Percentiles rank a stretch among this genome's conserved stretches.
Evolutionary conservation across 2,797 vertebrate genomes (phyloP).

Genomic region (Triplophysa yarkandensis): DNA sequence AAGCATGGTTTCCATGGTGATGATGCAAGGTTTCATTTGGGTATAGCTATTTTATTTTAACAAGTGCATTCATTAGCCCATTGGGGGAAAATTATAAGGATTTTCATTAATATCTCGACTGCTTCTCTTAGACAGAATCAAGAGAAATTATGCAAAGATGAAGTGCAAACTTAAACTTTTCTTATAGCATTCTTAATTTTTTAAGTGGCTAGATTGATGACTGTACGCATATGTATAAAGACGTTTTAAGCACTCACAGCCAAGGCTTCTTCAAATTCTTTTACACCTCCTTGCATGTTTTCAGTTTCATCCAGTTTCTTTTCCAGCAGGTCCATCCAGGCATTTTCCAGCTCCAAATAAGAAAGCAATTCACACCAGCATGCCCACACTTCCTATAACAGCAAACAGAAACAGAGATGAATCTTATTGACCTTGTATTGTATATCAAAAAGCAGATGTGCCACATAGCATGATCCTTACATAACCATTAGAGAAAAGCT

Average conservation of each 20-base stretch:
- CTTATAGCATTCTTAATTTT: not conserved
- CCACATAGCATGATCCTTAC: not conserved
- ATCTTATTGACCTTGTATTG: no score
- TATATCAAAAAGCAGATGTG: not conserved
- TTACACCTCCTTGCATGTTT: constrained; percentile 81
- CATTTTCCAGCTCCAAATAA: constrained; percentile 91
- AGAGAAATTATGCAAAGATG: not conserved
- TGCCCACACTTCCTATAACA: constrained; percentile 91
- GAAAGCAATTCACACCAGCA: constrained; percentile 92
- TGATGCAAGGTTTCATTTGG: not conserved
- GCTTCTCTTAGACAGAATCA: not conserved
- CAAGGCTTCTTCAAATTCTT: constrained; percentile 86
- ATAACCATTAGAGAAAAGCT: not conserved
- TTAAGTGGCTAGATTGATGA: not conserved
- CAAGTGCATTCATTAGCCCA: not conserved
- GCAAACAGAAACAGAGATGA: not conserved
- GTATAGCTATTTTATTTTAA: constrained; percentile 13
- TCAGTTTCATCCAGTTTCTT: constrained; percentile 87
- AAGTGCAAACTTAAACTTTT: not conserved
- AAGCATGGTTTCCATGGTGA: constrained; percentile 2
- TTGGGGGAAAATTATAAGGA: not conserved
- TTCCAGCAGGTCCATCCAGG: constrained; percentile 91
- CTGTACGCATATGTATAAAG: not conserved
- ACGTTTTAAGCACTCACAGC: constrained; percentile 77
- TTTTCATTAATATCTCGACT: not conserved